These are phyloP conservation scores for Sebastes hubbsi DNA, from an alignment of 2,797 vertebrate species.

Conservation along the genomic window DNA sequence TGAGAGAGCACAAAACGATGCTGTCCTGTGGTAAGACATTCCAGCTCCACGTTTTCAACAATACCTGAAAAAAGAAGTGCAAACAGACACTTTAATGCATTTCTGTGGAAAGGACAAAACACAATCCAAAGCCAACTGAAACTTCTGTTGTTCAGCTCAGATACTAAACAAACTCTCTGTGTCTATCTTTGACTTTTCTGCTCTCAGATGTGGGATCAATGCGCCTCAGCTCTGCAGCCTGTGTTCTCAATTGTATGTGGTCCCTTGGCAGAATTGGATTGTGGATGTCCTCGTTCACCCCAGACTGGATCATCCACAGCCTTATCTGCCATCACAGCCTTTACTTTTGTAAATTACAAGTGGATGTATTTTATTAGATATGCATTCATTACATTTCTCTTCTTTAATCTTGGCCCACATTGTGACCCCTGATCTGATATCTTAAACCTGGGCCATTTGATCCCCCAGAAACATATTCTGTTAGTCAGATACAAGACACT, in stretches of 20 bases:
- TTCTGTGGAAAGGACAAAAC: neutral
- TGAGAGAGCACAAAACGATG: neutral
- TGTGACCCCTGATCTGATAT: neutral
- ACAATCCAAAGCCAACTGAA: neutral
- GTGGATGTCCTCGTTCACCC: neutral
- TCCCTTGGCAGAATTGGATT: neutral
- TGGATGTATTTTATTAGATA: neutral
- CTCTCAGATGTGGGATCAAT: neutral
- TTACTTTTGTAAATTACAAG: neutral
- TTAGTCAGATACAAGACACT: neutral
- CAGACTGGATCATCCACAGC: neutral
- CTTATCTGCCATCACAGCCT: accelerated
- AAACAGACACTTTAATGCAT: neutral
- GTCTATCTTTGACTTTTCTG: neutral
- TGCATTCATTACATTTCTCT: neutral
- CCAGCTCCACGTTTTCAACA: neutral
- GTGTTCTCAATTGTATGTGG: neutral
- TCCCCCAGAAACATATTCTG: neutral
- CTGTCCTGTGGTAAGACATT: neutral
- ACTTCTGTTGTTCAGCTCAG: neutral
- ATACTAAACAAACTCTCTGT: neutral
- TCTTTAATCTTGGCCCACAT: neutral
- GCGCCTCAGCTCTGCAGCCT: neutral
- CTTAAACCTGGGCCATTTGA: neutral
- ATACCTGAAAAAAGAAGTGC: neutral